phyloP scores from a whole-genome alignment of 2,888 invertebrate species.

The Eupithecia abbreviata region DNA sequence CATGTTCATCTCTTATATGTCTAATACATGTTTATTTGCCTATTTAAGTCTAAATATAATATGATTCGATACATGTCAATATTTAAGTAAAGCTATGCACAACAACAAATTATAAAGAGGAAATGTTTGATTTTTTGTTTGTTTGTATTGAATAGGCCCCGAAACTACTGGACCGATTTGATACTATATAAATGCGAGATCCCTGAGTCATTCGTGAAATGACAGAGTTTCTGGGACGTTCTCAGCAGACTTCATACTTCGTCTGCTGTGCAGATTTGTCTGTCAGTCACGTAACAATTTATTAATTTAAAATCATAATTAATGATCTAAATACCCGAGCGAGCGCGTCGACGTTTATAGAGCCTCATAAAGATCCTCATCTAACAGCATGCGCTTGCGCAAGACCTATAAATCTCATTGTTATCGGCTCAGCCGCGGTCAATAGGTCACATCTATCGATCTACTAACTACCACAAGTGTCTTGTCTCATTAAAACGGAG shows the following conservation, averaged over 20 bases:
- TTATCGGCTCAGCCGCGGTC: constrained; percentile 40
- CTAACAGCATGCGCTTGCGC: constrained; percentile 39
- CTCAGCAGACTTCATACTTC: background rate
- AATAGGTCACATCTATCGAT: constrained; percentile 25
- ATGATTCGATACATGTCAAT: too few relatives aligned
- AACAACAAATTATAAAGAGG: too few relatives aligned
- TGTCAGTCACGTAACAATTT: background rate
- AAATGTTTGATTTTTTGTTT: too few relatives aligned
- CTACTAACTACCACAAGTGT: constrained; percentile 20
- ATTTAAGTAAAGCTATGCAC: too few relatives aligned
- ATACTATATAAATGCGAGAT: background rate
- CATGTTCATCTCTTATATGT: too few relatives aligned
- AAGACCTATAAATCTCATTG: constrained; percentile 45
- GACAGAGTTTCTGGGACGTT: background rate
- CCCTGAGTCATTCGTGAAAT: background rate
- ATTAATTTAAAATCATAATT: background rate
- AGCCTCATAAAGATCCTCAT: constrained; percentile 7
- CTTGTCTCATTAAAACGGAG: constrained; percentile 9
- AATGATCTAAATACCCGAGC: constrained; percentile 3
- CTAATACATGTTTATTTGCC: too few relatives aligned
- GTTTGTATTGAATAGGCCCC: too few relatives aligned
- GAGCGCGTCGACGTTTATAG: background rate
- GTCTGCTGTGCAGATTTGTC: background rate
- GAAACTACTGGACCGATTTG: too few relatives aligned
- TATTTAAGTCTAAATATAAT: too few relatives aligned